Evolutionary conservation across 2,797 vertebrate species (phyloP), one percentile per base, ranked within the genome.

Genomic region (Anomalospiza imberbis): DNA sequence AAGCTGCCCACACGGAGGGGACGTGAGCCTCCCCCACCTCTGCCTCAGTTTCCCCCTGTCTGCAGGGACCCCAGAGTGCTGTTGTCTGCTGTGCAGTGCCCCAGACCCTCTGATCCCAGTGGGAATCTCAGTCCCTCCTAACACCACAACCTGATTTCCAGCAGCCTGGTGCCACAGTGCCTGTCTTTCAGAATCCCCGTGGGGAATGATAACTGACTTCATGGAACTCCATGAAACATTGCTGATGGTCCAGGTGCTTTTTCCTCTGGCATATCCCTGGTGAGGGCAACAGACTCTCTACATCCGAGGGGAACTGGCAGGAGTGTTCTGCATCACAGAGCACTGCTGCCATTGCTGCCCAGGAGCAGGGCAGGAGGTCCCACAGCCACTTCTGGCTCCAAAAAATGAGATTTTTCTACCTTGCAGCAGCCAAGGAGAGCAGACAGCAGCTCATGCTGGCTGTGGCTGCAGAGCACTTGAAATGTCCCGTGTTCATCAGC

Each of bases 181-280:
- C 14, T 0, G 0, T 51, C 58, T 47, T 25, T 77, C 82, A 45
- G 14, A 13, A 47, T 7, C 34, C 31, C 34, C 0, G 0, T 1
- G n/a, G 62, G 2, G 2, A 21, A 7, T 11, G 36, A 34, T 6
- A 12, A 15, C 0, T 40, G 51, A n/a, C 0, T 47, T 6, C n/a
- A 0, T 2, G 6, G 29, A 34, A 6, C 19, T 53, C 45, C 24
- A 25, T 6, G 6, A 50, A 71, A 26, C 16, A 10, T 13, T 71
- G 4, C 51, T 60, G 78, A 1, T 55, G n/a, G 10, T 34, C 38
- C 58, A 54, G 50, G 25, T 3, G 10, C n/a, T 54, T 14, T 8
- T 36, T 42, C 75, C 67, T 61, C 62, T 68, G 71, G 17, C 10
- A 9, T 2, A 17, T 16, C 32, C 47, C 47, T 26, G 78, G 38